Base-by-base conservation (phyloP, 2,797 vertebrate genomes). In the Carcharodon carcharias region DNA sequence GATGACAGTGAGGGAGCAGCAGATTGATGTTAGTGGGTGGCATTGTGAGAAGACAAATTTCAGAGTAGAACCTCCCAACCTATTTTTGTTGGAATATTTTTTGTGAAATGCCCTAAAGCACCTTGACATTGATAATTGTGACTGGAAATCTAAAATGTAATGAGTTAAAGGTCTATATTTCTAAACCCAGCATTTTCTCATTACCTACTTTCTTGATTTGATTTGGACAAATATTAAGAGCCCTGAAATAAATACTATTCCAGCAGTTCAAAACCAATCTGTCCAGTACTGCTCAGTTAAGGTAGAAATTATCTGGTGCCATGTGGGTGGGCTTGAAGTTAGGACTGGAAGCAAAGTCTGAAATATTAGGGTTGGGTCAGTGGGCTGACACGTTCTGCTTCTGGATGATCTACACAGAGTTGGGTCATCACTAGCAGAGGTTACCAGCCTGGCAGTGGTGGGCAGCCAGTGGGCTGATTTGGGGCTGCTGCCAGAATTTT, bases 101-200 rank as follows among this genome's bases (percentile, higher is more conserved):
- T 93, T n/a, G 35, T 93, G 91, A 93, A 93, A 93, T 93, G 35
- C 61, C 91, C 89, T 61, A 65, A 93, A 93, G 89, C 89, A 92
- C 14, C 89, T 92, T n/a, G 89, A 92, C 58, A 63, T 92, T 92
- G n/a, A 65, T 18, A 40, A 93, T 93, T 65, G n/a, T 93, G 61
- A 23, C n/a, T 93, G 18, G 91, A 65, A 45, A 65, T 65, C 58
- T 40, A 11, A 31, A 93, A 40, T 65, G 4, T 65, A 40, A 63
- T 40, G 61, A 93, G 35, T 40, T n/a, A 65, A 93, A 8, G 35
- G 14, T 18, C 61, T 93, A 50, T 2, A 40, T 21, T 65, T 93
- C 91, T 40, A 26, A 65, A 65, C 18, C n/a, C n/a, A 63, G 18
- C 35, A 61, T 91, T 61, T n/a, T 40, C 56, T 11, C 31, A n/a